Conservation (phyloP, 2,888 invertebrate species). For the Diabrotica balteata region DNA sequence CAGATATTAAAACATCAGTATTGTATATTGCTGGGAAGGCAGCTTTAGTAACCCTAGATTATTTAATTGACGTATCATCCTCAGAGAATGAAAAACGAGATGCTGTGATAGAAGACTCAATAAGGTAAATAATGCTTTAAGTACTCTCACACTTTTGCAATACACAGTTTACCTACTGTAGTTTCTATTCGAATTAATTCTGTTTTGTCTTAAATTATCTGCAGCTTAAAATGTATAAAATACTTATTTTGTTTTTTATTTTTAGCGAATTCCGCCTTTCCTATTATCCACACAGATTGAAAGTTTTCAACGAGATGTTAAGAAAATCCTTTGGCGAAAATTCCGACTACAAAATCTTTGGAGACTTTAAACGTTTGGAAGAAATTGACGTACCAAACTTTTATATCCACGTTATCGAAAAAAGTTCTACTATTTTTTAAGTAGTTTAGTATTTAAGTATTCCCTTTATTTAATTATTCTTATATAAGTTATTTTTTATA, state of each 20-base stretch:
- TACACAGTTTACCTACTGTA: background rate
- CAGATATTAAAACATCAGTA: slow-evolving; percentile 86
- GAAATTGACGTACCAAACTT: slow-evolving; percentile 75
- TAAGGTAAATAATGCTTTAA: slow-evolving; percentile 43
- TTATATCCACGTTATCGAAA: slow-evolving; percentile 84
- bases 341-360: slow-evolving; percentile 75
- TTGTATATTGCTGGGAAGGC: slow-evolving; percentile 80
- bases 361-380: slow-evolving; percentile 78
- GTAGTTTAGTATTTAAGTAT: background rate
- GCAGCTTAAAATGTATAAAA: too few relatives aligned
- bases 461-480: too few relatives aligned
- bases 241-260: slow-evolving; percentile 33
- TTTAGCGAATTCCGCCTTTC: slow-evolving; percentile 83
- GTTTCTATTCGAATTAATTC: slow-evolving; percentile 1
- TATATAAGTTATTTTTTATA: too few relatives aligned
- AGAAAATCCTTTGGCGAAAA: slow-evolving; percentile 72
- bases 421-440: slow-evolving; percentile 50
- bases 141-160: background rate
- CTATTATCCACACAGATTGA: slow-evolving; percentile 84
- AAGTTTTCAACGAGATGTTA: slow-evolving; percentile 75
- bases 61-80: slow-evolving; percentile 72
- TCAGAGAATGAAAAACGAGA: slow-evolving; percentile 42
- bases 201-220: background rate
- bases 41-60: slow-evolving; percentile 81
- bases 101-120: slow-evolving; percentile 40